Evolutionary conservation across 35 echinoderm and acorn worm genomes (phyloP), one percentile per base, ranked within the genome.

Genomic region (Patiria miniata): DNA sequence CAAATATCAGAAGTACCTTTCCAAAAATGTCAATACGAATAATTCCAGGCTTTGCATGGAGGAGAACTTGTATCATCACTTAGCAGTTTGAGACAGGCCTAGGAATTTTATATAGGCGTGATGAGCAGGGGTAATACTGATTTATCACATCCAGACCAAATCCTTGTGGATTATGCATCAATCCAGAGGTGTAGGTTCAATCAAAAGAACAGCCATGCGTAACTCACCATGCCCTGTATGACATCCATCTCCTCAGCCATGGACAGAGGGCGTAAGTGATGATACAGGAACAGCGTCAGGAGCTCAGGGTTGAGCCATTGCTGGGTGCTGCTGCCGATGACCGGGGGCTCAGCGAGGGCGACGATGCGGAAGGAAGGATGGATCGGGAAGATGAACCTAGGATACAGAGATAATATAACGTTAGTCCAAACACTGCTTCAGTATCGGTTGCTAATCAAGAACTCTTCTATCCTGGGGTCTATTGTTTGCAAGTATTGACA

Each of bases 321-420:
- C 28, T 99, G 96, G 22, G 83, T 94, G 52, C 96, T 99, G 80
- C 96, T 99, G 16, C 95, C 95, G 12, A 94, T 83, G 23, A 92
- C 81, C 12, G 96, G 96, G 3, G 96, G 96, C 51, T 99, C 96
- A 8, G 92, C 96, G 32, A 99, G 37, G 47, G 93, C 96, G 29
- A 99, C 89, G 59, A 99, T 92, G 12, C 96, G 83, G 77, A 99
- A 99, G 14, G 96, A 91, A 5, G 89, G 92, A 87, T 99, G 96
- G 29, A 99, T 99, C 39, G 52, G 57, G 32, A 91, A 81, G 61
- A 99, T 89, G 14, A 84, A 78, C 77, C 96, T 99, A 47, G 42
- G 42, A 47, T 12, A 47, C 4, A 47, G 42, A 47, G 42, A 12
- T 47, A 12, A 47, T 47, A 6, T 12, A 47, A 47, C n/a, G n/a